Base-by-base conservation (phyloP, 2,113 vertebrate species). In the Stomatorhinus ivindoensis region DNA sequence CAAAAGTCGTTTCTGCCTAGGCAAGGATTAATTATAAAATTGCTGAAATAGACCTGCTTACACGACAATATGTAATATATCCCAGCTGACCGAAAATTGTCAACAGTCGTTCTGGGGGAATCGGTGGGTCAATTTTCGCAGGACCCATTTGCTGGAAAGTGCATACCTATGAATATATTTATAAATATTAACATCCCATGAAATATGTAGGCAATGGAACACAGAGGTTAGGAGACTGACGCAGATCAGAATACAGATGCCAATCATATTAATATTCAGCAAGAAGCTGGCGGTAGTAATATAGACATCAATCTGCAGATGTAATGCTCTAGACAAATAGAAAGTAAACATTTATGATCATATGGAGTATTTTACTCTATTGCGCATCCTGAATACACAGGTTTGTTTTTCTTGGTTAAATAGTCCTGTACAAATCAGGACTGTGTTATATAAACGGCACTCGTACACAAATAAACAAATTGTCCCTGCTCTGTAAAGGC, bases 101-200 rank as follows among this genome's bases (percentile, higher is more conserved):
- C 76, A 44, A 82, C 76, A 82, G 76, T 44, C 42, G 76, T 39
- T 39, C 76, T 44, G 1, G 76, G 76, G 31, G 82, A 84, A 46
- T 47, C 82, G 1, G 39, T 21, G 3, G 19, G 82, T 84, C 39
- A 46, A 47, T 84, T 84, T 84, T 21, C 21, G 24, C 82, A n/a
- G 82, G 82, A 69, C 39, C 82, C 35, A 24, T 44, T 84, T 84
- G 19, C 44, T 8, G 82, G 21, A 84, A 84, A 84, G 24, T 84
- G 42, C 82, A 84, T 84, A n/a, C 82, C 44, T 47, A 47, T 47
- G 82, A 84, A 84, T 84, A 84, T 47, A 84, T 84, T 84, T 84
- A 84, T 84, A 84, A 84, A 84, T 84, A 84, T 84, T 84, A 84
- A 84, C 82, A 46, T 46, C 42, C 82, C 82, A 84, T 84, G 82